phyloP scores from a whole-genome alignment of 2,797 vertebrate genomes.

The Mustela erminea region DNA sequence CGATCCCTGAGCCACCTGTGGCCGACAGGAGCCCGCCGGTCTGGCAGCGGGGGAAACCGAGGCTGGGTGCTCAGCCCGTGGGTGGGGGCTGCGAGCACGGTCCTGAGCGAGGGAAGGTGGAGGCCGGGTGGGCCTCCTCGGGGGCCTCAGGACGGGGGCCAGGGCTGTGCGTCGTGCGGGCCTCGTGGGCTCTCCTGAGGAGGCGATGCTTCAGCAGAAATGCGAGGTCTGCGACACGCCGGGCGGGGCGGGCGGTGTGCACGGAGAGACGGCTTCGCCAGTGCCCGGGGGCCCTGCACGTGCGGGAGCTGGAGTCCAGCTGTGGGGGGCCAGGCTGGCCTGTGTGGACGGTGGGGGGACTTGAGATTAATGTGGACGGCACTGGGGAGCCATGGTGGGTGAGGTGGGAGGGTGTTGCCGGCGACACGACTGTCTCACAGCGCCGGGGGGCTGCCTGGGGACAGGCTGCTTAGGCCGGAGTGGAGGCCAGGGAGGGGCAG shows the following conservation, averaged over 20 bases:
- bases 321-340: background rate
- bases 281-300: background rate
- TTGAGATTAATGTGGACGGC: background rate
- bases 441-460: background rate
- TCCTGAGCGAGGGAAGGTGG: background rate
- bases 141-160: background rate
- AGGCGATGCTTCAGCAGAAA: background rate
- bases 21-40: rapidly evolving
- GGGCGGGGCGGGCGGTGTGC: background rate
- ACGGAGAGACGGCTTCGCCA: background rate
- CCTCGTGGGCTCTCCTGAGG: background rate
- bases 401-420: no score
- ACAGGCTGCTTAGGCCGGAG: no score
- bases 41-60: background rate
- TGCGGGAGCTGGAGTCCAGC: background rate
- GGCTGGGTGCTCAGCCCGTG: background rate
- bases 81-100: background rate
- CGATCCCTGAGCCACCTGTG: background rate
- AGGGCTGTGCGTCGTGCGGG: background rate
- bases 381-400: background rate
- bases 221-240: background rate
- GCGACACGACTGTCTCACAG: background rate
- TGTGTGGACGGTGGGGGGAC: background rate
- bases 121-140: background rate
- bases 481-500: background rate